Percentiles rank a stretch among this genome's conserved stretches.
Conservation (phyloP, 2,888 invertebrate species). For the Ptychoptera contaminata region DNA sequence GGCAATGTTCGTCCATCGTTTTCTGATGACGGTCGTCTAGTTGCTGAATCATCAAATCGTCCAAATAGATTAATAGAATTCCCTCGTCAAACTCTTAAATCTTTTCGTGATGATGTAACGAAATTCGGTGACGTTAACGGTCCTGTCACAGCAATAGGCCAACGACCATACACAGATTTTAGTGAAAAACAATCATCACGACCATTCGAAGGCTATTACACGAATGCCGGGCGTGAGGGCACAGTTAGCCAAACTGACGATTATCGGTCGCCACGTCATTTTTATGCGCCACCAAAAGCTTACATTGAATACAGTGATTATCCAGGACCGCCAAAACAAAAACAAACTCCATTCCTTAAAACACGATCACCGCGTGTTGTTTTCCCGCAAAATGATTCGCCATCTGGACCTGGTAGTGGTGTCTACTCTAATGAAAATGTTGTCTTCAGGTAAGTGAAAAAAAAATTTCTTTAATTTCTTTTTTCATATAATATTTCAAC, state of each 20-base stretch:
- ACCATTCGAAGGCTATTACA: constrained; percentile 21
- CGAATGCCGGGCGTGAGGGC: constrained; percentile 11
- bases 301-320: constrained; percentile 23
- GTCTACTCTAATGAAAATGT: constrained; percentile 28
- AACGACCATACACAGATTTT: constrained; percentile 5
- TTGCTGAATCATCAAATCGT: background rate
- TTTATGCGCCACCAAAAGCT: constrained; percentile 26
- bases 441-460: constrained; percentile 24
- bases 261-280: constrained; percentile 14
- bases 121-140: constrained; percentile 31
- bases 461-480: constrained; percentile 3
- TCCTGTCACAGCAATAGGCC: constrained; percentile 26
- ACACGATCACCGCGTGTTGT: constrained; percentile 29
- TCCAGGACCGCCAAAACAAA: constrained; percentile 25
- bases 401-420: constrained; percentile 23
- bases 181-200: constrained; percentile 11
- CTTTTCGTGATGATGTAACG: constrained; percentile 29
- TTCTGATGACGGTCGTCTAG: background rate
- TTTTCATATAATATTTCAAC: background rate
- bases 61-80: constrained; percentile 19
- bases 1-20: constrained; percentile 14
- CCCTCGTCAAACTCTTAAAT: constrained; percentile 21
- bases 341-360: constrained; percentile 22
- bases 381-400: constrained; percentile 18
- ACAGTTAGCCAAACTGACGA: constrained; percentile 16